Conservation (phyloP, 1,140 invertebrate species). For the Drosophila miranda region DNA sequence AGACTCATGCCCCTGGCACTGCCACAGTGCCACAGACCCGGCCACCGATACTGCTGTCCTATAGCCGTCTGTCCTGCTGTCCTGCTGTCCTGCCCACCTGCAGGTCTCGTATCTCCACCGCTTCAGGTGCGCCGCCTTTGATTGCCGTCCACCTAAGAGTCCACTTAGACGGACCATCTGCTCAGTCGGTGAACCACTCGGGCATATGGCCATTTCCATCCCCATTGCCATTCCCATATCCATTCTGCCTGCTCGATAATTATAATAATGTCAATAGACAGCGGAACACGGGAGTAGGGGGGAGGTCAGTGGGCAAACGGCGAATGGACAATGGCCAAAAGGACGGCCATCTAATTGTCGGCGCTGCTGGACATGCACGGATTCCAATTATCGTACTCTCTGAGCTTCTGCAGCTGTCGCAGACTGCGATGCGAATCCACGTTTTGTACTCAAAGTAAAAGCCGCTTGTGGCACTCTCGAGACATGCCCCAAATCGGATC, state of each 20-base stretch:
- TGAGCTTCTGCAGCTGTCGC: too few species aligned
- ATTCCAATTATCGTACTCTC: too few species aligned
- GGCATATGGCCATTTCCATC: background rate
- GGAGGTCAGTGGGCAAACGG: background rate
- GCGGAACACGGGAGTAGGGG: background rate
- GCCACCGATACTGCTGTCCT: background rate
- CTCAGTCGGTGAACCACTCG: too few species aligned
- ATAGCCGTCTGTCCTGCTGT: background rate
- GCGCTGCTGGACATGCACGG: conserved; percentile 15
- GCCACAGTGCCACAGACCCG: conserved; percentile 1
- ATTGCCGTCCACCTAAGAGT: conserved; percentile 22
- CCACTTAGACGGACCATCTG: conserved; percentile 25
- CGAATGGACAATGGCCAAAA: too few species aligned
- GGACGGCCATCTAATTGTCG: conserved; percentile 4
- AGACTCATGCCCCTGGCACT: conserved; percentile 26
- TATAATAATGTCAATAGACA: conserved; percentile 47
- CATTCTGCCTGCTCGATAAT: conserved; percentile 34
- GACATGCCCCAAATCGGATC: too few species aligned
- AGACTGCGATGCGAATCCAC: too few species aligned
- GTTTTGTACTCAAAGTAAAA: too few species aligned
- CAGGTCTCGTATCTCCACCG: background rate
- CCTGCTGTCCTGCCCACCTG: too few species aligned
- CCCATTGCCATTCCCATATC: background rate
- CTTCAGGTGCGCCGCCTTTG: conserved; percentile 17
- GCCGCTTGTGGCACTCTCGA: too few species aligned